phyloP scores from a whole-genome alignment of 2,113 vertebrate genomes.

The Oriolus oriolus region DNA sequence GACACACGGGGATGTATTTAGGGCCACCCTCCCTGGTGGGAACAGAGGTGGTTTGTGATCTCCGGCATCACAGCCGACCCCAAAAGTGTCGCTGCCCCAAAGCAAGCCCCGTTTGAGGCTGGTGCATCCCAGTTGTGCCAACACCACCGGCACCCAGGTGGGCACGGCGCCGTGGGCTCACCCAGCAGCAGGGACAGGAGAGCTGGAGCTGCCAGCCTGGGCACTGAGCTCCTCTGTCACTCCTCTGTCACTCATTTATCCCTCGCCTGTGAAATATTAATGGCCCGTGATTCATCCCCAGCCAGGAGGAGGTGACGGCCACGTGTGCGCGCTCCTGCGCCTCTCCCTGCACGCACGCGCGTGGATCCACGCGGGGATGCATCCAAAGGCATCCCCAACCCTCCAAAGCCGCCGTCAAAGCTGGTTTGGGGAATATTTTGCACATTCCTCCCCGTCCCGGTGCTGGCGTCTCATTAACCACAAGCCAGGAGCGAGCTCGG shows the following conservation, averaged over 20 bases:
- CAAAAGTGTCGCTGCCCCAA: neutral
- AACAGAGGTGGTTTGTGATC: neutral
- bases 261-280: neutral
- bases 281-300: neutral
- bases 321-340: neutral
- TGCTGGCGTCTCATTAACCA: neutral
- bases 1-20: rapidly evolving
- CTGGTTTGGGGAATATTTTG: neutral
- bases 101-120: rapidly evolving
- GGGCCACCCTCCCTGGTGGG: neutral
- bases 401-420: rapidly evolving
- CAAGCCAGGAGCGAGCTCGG: neutral
- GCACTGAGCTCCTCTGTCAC: neutral
- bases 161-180: rapidly evolving
- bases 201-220: neutral
- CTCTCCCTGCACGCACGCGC: rapidly evolving
- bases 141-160: rapidly evolving
- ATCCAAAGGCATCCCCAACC: neutral
- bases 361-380: rapidly evolving
- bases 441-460: neutral
- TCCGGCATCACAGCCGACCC: neutral
- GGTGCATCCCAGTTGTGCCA: rapidly evolving
- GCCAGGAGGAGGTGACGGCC: neutral
- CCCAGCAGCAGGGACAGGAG: neutral
- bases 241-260: neutral